Percentiles rank a stretch among this genome's conserved stretches.
phyloP scores from a whole-genome alignment of 35 echinoderm and acorn worm genomes.

The Ophioderma brevispina region DNA sequence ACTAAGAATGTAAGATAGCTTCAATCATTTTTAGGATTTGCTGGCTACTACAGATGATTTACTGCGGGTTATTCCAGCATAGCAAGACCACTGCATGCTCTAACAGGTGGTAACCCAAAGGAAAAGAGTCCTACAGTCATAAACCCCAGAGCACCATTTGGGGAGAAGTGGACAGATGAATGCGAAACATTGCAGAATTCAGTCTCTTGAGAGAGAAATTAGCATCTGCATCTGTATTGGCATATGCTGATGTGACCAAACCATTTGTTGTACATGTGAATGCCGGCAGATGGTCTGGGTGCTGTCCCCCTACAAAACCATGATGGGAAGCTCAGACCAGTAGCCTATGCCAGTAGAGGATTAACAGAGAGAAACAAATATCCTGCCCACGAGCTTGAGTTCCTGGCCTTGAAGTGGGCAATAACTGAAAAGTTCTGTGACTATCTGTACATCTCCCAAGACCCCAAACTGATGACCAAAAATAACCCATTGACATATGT shows the following conservation, averaged over 20 bases:
- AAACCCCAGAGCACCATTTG: not conserved
- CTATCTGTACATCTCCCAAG: not conserved
- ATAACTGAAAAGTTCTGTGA: not conserved
- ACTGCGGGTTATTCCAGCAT: slow-evolving; percentile 26
- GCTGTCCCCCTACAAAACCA: slow-evolving; percentile 61
- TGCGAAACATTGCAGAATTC: slow-evolving; percentile 48
- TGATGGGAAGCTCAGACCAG: slow-evolving; percentile 29
- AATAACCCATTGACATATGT: slow-evolving; percentile 20
- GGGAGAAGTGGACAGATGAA: slow-evolving; percentile 30
- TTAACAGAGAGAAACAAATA: not conserved
- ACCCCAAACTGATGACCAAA: slow-evolving; percentile 5
- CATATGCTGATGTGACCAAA: slow-evolving; percentile 57
- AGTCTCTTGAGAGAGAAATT: slow-evolving; percentile 21
- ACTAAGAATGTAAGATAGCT: not conserved
- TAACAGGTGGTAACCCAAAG: not conserved
- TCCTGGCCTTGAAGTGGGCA: not conserved
- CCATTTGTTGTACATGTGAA: slow-evolving; percentile 57
- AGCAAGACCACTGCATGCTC: slow-evolving; percentile 9
- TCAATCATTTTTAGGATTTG: slow-evolving; percentile 3
- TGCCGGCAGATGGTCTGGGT: slow-evolving; percentile 62
- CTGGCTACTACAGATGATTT: slow-evolving; percentile 28
- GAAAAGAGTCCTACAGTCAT: not conserved
- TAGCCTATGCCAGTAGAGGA: slow-evolving; percentile 53
- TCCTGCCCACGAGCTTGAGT: slow-evolving; percentile 21
- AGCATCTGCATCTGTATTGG: slow-evolving; percentile 46